These are phyloP conservation scores for Nephotettix cincticeps DNA, from an alignment of 1,140 invertebrate genomes.

Conservation along the genomic window DNA sequence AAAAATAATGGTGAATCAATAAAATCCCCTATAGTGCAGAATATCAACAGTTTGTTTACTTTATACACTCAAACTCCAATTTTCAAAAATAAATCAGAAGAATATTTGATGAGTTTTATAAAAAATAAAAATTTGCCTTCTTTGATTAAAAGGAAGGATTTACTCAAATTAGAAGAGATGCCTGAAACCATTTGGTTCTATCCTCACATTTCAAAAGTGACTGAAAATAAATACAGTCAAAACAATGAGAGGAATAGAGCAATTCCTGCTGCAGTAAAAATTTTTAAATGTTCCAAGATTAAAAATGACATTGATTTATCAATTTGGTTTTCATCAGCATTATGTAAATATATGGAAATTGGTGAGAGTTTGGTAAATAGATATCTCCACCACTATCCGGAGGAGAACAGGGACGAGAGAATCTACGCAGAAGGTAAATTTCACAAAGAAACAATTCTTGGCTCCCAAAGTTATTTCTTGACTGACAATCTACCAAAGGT, in stretches of 20 bases:
- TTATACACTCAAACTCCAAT: background rate
- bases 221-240: background rate
- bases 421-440: too few species aligned
- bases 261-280: background rate
- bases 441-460: too few species aligned
- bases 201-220: background rate
- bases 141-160: background rate
- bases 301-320: background rate
- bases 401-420: too few species aligned
- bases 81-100: background rate
- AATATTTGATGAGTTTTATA: background rate
- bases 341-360: too few species aligned
- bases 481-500: too few species aligned
- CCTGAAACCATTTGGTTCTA: background rate
- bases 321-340: background rate
- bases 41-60: background rate
- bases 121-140: background rate
- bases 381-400: too few species aligned
- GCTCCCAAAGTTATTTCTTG: too few species aligned
- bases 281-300: background rate
- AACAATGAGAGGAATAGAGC: background rate
- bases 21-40: background rate
- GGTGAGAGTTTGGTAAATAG: too few species aligned
- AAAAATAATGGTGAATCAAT: background rate
- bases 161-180: background rate